Conservation (phyloP, 2,797 vertebrate species). For the Malacoraja senta region DNA sequence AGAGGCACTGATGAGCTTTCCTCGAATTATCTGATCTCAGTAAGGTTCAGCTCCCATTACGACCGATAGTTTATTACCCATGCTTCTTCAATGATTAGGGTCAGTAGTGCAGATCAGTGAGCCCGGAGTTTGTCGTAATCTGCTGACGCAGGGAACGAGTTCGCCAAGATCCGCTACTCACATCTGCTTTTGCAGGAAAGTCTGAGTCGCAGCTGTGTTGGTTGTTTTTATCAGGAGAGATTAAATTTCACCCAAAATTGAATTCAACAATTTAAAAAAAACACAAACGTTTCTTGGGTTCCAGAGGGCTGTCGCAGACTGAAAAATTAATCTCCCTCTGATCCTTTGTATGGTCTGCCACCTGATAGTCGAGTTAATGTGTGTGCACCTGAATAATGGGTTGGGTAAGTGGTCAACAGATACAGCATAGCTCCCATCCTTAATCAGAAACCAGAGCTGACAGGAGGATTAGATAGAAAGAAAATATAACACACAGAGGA, state of each 20-base stretch:
- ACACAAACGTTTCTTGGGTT: background rate
- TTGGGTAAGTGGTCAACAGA: background rate
- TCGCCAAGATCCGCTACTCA: background rate
- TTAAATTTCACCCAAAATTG: background rate
- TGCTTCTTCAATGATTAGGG: background rate
- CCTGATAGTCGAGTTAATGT: background rate
- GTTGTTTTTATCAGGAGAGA: background rate
- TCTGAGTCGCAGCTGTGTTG: background rate
- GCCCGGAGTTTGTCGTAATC: background rate
- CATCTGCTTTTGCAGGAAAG: background rate
- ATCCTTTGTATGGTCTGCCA: background rate
- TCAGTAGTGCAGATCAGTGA: background rate
- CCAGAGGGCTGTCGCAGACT: background rate
- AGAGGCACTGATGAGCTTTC: no score
- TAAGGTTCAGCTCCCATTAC: background rate
- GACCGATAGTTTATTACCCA: background rate
- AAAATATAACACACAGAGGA: background rate
- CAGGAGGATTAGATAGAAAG: background rate
- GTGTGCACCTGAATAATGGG: background rate
- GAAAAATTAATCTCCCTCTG: background rate
- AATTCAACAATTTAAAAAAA: conserved; percentile 15
- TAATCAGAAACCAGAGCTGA: conserved; percentile 5
- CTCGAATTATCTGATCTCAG: background rate
- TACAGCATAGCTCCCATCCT: background rate
- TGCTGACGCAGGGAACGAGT: background rate